Evolutionary conservation across 2,797 vertebrate species (phyloP), one percentile per base, ranked within the genome.

Genomic region (Manis crassicaudata): DNA sequence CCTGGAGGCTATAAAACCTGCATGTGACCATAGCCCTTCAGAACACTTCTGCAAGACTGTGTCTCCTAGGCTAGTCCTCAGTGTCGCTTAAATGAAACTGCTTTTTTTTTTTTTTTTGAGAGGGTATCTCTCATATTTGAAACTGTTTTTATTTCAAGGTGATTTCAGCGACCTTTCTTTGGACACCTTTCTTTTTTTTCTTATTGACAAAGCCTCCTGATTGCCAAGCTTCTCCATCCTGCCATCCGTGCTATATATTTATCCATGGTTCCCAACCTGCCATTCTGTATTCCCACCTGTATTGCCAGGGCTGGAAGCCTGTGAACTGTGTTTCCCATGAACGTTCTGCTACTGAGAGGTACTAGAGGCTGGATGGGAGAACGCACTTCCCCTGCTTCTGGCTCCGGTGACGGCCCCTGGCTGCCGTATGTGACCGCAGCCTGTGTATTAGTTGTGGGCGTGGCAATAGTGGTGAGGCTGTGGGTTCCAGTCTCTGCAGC

Each of bases 271-370:
- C 16, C 62, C 72, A 77, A 54, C 27, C 5, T 76, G 25, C 14
- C 35, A 1, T 72, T 75, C 54, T 72, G 0, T 14, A 23, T 37
- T 77, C 62, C 8, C 16, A n/a, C 60, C 32, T 54, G 27, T 16
- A 73, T 21, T 20, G 43, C 81, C 27, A 32, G 92, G 14, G n/a
- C 37, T 92, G n/a, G 73, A 86, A 88, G n/a, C 9, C 79, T 50
- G 32, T 37, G 16, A 79, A 14, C 80, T 92, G 12, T 7, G 67
- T 76, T 89, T 87, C 83, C 88, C 73, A 81, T 25, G 10, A 58
- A 58, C 29, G 54, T 76, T 81, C 73, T 86, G 14, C 25, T 73
- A 76, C 2, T 27, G 40, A 50, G 52, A 90, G 21, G 46, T n/a
- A 18, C 23, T 87, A 43, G 58, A 60, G 67, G 2, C n/a, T 73